These are phyloP conservation scores for Anthonomus grandis DNA, from an alignment of 1,140 invertebrate species.

Conservation along the genomic window DNA sequence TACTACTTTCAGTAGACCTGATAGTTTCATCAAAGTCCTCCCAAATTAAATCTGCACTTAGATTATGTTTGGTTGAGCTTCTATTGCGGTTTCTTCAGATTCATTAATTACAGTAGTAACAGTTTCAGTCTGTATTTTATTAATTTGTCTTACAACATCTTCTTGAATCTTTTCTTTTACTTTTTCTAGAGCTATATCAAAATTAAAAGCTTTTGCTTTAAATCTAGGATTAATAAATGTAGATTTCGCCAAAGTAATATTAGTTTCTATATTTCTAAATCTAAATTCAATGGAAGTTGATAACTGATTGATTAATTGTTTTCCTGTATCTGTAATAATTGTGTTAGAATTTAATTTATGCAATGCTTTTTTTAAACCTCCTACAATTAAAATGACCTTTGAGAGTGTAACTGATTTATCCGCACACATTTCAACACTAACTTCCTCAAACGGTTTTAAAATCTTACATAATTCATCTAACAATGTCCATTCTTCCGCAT, in stretches of 20 bases:
- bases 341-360: not conserved
- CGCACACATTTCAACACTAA: slow-evolving; percentile 12
- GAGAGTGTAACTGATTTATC: slow-evolving; percentile 16
- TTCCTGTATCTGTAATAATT: slow-evolving; percentile 1
- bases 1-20: no score
- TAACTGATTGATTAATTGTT: slow-evolving; percentile 1
- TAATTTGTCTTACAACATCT: slow-evolving; percentile 1
- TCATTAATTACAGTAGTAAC: no score
- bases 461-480: slow-evolving; percentile 13
- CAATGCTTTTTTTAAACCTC: not conserved
- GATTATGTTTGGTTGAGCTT: no score
- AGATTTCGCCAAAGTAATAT: slow-evolving; percentile 5
- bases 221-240: slow-evolving; percentile 15
- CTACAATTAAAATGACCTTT: slow-evolving; percentile 10
- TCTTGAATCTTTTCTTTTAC: slow-evolving; percentile 15
- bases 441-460: slow-evolving; percentile 23
- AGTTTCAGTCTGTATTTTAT: no score
- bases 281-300: not conserved
- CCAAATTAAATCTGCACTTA: no score
- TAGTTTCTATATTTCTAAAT: slow-evolving; percentile 8
- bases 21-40: no score
- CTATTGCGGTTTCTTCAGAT: no score
- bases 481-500: slow-evolving; percentile 11
- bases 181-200: not conserved
- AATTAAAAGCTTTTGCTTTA: slow-evolving; percentile 10